Evolutionary conservation across 2,113 vertebrate genomes (phyloP), one percentile per base, ranked within the genome.

Genomic region (Campylomormyrus numenius): DNA sequence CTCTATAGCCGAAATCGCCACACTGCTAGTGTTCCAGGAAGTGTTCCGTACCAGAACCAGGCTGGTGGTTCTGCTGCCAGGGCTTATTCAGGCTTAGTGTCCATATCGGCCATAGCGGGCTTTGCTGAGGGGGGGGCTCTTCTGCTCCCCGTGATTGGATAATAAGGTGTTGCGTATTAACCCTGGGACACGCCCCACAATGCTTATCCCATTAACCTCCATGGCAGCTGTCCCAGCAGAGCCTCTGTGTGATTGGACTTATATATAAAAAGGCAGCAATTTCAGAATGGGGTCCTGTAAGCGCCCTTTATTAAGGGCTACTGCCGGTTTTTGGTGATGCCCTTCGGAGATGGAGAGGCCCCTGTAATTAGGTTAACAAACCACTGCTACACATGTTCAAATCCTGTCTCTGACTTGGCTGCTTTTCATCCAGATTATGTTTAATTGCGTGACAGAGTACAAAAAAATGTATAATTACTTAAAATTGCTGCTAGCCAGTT

Each of bases 291-390:
- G 83, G 35, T 80, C 49, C 24, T 35, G 50, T 24, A 50, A 24
- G 49, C 3, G 24, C 19, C 83, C 48, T 83, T 89, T 52, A 89
- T 89, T 56, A 83, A 89, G 62, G 74, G 35, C 45, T 15, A 84
- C 66, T 52, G 49, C 10, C 1, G 10, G 9, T 8, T 84, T 84
- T 39, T 19, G 50, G 17, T 21, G 7, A 50, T 42, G 52, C n/a
- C 49, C 8, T 27, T 27, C 3, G n/a, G 27, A 87, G 50, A 31
- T 19, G 2, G 27, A 31, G 49, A 53, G 31, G 24, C 11, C 24
- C 21, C 46, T 27, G 15, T 66, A 77, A 89, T 89, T 89, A 70
- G 11, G 42, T 52, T 77, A 77, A 77, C 45, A 50, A 74, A 70
- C 46, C 66, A 27, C 21, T 70, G 56, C 56, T 42, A 66, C 56